Percentiles rank a stretch among this genome's conserved stretches.
These are phyloP conservation scores for Leptobrachium leishanense DNA, from an alignment of 2,113 vertebrate genomes.

Conservation along the genomic window DNA sequence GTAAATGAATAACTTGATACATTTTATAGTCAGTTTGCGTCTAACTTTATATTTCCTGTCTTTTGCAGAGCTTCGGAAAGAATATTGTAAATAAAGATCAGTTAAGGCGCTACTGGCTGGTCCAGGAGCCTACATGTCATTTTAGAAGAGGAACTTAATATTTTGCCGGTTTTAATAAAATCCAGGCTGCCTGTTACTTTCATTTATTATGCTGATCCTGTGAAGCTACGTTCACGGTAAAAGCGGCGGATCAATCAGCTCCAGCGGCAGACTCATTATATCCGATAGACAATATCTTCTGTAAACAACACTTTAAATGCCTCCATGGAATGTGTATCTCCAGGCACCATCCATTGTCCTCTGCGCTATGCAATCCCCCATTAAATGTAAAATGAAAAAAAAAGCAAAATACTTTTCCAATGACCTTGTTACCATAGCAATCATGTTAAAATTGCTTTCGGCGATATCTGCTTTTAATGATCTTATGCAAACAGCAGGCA, in stretches of 20 bases:
- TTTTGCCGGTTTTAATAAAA: background rate
- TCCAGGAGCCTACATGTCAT: constrained; percentile 72
- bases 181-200: constrained; percentile 9
- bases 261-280: background rate
- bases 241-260: background rate
- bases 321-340: background rate
- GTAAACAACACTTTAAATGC: constrained; percentile 5
- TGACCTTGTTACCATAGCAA: constrained; percentile 14
- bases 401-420: background rate
- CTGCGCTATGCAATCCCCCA: constrained; percentile 3
- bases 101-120: constrained; percentile 81
- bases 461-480: constrained; percentile 10
- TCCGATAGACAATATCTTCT: background rate
- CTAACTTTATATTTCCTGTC: constrained; percentile 36
- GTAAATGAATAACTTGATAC: too few relatives aligned
- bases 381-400: background rate
- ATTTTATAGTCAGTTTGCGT: background rate
- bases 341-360: background rate
- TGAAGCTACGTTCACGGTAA: background rate
- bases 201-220: background rate
- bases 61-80: constrained; percentile 84
- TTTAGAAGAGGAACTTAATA: background rate
- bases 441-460: constrained; percentile 18
- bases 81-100: constrained; percentile 81
- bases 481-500: constrained; percentile 6